Evolutionary conservation across 53 echinoderm and acorn worm genomes (phyloP), one percentile per base, ranked within the genome.

Genomic region (Crossaster papposus): DNA sequence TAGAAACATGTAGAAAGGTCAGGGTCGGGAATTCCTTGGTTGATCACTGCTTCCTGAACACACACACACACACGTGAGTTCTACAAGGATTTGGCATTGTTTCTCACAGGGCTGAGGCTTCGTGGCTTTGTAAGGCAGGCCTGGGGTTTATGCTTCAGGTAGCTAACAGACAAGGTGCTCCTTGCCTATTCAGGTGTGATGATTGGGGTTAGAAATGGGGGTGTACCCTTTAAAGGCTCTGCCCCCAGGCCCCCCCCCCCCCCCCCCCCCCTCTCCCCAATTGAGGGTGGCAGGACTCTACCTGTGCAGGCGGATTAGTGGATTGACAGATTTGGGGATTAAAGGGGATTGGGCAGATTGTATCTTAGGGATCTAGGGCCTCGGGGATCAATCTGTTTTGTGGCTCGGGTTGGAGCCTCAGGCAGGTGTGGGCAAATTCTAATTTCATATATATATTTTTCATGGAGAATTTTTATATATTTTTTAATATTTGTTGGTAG

Each of bases 21-120:
- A 87, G 15, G 87, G 87, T 87, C 87, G 76, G 44, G 80, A 81
- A 72, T 85, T 73, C 73, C 85, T 85, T 26, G 72, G 52, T 35
- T 4, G 73, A 87, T 87, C 87, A 87, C 77, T 36, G 35, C 24
- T 77, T 87, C 75, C 86, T 74, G 68, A 9, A 58, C 44, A 44
- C 44, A 44, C 29, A 28, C 24, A 26, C 26, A 36, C 74, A 33
- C 35, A 17, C 28, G 80, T 54, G 32, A 20, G 33, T 58, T 18
- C 30, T 31, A 55, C 74, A 74, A 15, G 13, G 18, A 31, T 36
- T 35, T 18, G 36, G 35, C 24, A 36, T 18, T 36, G 2, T 33
- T 74, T 14, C 68, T 68, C 18, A 17, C 18, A 17, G 52, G 22
- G 52, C 51, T 30, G 51, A 72, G 84, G 84, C 72, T 72, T 53